Percentiles rank a stretch among this genome's conserved stretches.
Evolutionary conservation across 2,113 vertebrate genomes (phyloP).

Genomic region (Cyanoramphus novaezelandiae): DNA sequence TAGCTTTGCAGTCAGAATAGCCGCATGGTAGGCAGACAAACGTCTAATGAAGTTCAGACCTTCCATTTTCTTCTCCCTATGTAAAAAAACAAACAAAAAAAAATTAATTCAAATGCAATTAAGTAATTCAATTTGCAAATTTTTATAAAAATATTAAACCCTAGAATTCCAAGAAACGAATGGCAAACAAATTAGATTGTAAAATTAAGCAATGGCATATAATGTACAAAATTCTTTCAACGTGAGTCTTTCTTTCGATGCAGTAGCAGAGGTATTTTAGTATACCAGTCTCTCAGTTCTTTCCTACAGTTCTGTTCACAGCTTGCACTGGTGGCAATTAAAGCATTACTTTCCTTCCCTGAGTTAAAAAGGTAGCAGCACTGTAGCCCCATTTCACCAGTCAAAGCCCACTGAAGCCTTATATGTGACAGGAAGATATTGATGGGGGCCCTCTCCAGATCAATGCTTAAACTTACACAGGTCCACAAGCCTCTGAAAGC

Average conservation of each 20-base stretch:
- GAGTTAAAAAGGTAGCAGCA: background rate
- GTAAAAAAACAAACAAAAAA: background rate
- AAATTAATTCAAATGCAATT: background rate
- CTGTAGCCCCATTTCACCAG: fast-evolving
- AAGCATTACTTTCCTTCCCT: background rate
- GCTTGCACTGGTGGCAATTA: background rate
- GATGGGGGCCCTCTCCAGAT: too few species aligned
- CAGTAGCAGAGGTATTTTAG: fast-evolving
- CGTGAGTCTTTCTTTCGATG: background rate
- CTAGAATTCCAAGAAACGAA: background rate
- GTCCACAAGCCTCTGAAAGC: background rate
- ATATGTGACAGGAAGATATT: fast-evolving
- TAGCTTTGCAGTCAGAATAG: slow-evolving; percentile 81
- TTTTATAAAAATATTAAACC: background rate
- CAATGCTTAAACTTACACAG: fast-evolving
- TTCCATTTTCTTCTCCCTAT: slow-evolving; percentile 96
- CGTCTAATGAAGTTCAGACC: slow-evolving; percentile 85
- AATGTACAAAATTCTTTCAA: background rate
- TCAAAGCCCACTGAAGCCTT: background rate
- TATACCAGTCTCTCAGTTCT: background rate
- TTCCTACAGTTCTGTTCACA: background rate
- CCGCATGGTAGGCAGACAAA: slow-evolving; percentile 85
- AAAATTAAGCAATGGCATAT: background rate
- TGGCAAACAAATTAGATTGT: fast-evolving
- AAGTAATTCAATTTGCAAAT: background rate